phyloP scores from a whole-genome alignment of 2,888 invertebrate genomes.

The Ichneumoninae sp. region DNA sequence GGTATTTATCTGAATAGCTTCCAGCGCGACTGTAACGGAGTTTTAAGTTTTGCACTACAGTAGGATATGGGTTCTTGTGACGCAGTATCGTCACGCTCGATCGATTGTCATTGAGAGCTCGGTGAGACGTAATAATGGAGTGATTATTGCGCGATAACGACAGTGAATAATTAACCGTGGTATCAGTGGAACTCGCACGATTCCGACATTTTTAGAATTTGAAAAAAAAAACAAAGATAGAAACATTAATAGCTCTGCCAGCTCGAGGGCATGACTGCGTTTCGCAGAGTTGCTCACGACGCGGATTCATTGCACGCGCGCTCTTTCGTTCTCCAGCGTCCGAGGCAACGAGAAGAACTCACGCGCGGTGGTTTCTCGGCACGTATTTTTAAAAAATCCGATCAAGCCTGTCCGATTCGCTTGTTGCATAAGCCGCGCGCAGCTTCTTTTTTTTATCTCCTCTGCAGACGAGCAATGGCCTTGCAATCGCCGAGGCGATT shows the following conservation, averaged over 20 bases:
- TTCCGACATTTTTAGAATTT: constrained; percentile 5
- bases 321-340: neutral
- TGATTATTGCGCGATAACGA: constrained; percentile 50
- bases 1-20: constrained; percentile 1
- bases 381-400: constrained; percentile 1
- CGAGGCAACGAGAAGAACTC: constrained; percentile 12
- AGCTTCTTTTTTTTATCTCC: constrained; percentile 31
- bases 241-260: neutral
- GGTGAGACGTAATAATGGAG: constrained; percentile 39
- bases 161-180: constrained; percentile 40
- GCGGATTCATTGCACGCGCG: neutral
- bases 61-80: constrained; percentile 51
- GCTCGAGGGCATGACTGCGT: neutral
- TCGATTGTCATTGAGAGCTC: constrained; percentile 70
- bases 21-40: neutral
- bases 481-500: constrained; percentile 71
- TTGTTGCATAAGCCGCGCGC: constrained; percentile 43
- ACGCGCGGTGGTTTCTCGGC: constrained; percentile 1
- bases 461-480: constrained; percentile 71
- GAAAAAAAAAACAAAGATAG: neutral
- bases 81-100: constrained; percentile 68
- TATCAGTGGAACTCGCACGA: constrained; percentile 10
- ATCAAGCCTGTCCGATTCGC: constrained; percentile 5
- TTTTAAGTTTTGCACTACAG: constrained; percentile 15
- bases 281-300: neutral